phyloP scores from a whole-genome alignment of 1,140 invertebrate species.

The Penaeus indicus region DNA sequence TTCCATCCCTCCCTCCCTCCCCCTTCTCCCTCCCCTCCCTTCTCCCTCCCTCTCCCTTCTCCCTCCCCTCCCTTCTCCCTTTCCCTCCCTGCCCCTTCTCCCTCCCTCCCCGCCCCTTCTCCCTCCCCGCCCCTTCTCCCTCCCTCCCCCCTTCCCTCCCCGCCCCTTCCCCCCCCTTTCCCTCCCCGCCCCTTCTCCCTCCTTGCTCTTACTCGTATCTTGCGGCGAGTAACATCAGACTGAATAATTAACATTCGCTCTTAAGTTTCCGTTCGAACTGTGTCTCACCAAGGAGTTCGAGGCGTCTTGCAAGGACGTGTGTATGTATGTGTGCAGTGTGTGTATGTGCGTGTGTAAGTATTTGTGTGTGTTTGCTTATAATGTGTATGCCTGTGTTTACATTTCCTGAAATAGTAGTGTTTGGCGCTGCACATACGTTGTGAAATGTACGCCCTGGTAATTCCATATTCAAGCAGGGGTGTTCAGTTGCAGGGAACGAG shows the following conservation, averaged over 20 bases:
- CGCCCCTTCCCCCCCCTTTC: not conserved
- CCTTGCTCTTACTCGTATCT: not conserved
- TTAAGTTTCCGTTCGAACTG: not conserved
- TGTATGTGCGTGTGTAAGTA: not conserved
- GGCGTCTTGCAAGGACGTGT: constrained; percentile 16
- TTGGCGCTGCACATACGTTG: too few species aligned
- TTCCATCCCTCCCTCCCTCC: not conserved
- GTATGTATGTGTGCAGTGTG: constrained; percentile 8
- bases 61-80: not conserved
- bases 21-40: not conserved
- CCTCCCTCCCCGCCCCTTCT: not conserved
- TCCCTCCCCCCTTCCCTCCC: not conserved
- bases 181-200: not conserved
- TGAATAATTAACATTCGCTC: too few species aligned
- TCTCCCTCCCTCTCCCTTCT: not conserved
- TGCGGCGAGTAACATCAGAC: too few species aligned
- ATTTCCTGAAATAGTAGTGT: not conserved
- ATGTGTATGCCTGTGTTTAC: not conserved
- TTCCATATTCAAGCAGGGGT: too few species aligned
- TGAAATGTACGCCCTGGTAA: too few species aligned
- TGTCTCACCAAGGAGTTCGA: not conserved
- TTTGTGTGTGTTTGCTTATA: constrained; percentile 3
- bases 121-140: not conserved
- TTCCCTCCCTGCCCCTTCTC: constrained; percentile 1
- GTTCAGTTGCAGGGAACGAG: too few species aligned